Base-by-base conservation (phyloP, 2,113 vertebrate genomes). In the Eulemur rufifrons region DNA sequence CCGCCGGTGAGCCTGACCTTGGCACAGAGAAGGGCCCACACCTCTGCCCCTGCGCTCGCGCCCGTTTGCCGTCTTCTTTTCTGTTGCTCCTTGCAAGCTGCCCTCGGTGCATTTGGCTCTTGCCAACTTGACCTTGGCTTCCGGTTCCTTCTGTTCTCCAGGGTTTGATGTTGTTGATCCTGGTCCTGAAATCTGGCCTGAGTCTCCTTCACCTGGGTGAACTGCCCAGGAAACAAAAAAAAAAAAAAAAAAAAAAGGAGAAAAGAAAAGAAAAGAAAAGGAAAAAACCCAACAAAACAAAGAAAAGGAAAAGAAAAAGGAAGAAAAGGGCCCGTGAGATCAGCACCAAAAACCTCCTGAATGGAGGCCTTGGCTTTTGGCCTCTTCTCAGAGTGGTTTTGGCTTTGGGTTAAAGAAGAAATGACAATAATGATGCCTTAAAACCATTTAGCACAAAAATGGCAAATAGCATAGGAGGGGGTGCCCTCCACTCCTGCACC, bases 361-460 rank as follows among this genome's bases (percentile, higher is more conserved):
- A 11, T 17, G 21, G 45, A 50, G 66, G 8, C 34, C 54, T 39
- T 25, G 47, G 11, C 18, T 25, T 15, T 14, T 23, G 34, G 32
- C 68, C 45, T 73, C 42, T 85, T 68, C 47, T 83, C 45, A 81
- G 56, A 4, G 34, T 77, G 66, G 20, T 54, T 71, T 54, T 74
- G 63, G 34, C 23, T 81, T 59, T 54, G n/a, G n/a, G 42, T 69
- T 92, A 42, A 73, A 68, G 52, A 59, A 90, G 74, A 94, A 59
- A 73, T n/a, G 45, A 45, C 23, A 37, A 4, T 17, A 45, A 84
- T 5, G 3, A 47, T 11, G n/a, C 5, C 37, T 87, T 50, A 63
- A 21, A 82, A 32, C 5, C 18, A 52, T 39, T 84, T 77, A 61
- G 66, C 59, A 64, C 20, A 52, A 10, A 63, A 78, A 78, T 12